Evolutionary conservation across 1,140 invertebrate genomes (phyloP).

Genomic region (Drosophila tropicalis): DNA sequence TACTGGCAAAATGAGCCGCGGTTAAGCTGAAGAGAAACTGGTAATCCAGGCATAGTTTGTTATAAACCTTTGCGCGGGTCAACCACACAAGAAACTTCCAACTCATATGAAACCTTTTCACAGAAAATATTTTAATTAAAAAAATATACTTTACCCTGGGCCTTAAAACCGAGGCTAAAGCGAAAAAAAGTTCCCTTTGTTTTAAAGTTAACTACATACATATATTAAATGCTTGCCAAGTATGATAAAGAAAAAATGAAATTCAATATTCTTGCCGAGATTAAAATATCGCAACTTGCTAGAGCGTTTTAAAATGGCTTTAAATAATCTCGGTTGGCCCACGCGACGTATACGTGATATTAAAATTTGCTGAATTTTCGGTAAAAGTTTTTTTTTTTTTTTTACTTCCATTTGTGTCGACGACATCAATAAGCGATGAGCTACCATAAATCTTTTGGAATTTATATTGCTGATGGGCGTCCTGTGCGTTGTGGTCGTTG

Average conservation of each 20-base stretch:
- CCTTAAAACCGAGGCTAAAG: background rate
- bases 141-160: background rate
- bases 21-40: slow-evolving; percentile 12
- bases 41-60: background rate
- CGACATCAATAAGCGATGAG: slow-evolving; percentile 68
- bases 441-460: slow-evolving; percentile 54
- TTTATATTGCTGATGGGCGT: slow-evolving; percentile 30
- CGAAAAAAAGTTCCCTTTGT: background rate
- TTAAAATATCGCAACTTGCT: background rate
- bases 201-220: background rate
- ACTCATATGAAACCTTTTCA: background rate
- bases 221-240: background rate
- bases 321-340: slow-evolving; percentile 4
- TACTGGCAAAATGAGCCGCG: slow-evolving; percentile 45
- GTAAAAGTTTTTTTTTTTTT: slow-evolving; percentile 28
- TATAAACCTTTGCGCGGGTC: background rate
- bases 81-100: background rate
- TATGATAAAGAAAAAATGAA: background rate
- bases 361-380: slow-evolving; percentile 24
- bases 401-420: slow-evolving; percentile 22
- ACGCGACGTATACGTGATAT: slow-evolving; percentile 28
- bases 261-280: background rate
- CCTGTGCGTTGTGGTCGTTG: background rate
- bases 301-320: background rate
- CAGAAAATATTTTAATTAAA: background rate